Conservation (phyloP, 2,113 vertebrate species). For the Silurus glanis region DNA sequence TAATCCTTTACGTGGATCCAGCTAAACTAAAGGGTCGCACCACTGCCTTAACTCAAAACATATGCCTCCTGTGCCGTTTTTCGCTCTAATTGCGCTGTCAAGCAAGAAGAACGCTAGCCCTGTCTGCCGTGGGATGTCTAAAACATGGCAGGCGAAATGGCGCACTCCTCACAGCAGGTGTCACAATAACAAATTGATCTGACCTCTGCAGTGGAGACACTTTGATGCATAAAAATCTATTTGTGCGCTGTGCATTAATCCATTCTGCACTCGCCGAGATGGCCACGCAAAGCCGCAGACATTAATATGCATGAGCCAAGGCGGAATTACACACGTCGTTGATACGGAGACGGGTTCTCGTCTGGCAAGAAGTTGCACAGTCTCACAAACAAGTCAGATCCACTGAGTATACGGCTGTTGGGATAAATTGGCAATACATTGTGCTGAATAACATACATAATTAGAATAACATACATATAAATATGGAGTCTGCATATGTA, state of each 20-base stretch:
- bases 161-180: conserved; percentile 32
- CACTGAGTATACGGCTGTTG: conserved; percentile 32
- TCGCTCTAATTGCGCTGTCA: conserved; percentile 44
- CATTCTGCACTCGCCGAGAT: conserved; percentile 46
- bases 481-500: conserved; percentile 14
- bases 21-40: conserved; percentile 9
- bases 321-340: conserved; percentile 42
- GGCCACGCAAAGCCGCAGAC: conserved; percentile 26
- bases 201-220: conserved; percentile 53
- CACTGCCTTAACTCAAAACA: neutral
- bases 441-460: conserved; percentile 17
- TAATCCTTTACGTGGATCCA: conserved; percentile 17
- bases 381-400: conserved; percentile 50
- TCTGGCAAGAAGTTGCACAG: conserved; percentile 28
- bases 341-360: conserved; percentile 28
- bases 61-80: neutral
- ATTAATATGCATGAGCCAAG: conserved; percentile 56
- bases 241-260: conserved; percentile 50
- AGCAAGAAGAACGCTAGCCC: neutral
- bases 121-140: neutral
- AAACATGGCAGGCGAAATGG: neutral
- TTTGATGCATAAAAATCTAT: conserved; percentile 55
- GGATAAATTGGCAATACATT: conserved; percentile 29
- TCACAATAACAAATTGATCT: conserved; percentile 54
- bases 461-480: conserved; percentile 5